These are phyloP conservation scores for Lindbergichthys nudifrons DNA, from an alignment of 2,797 vertebrate species.

Conservation along the genomic window DNA sequence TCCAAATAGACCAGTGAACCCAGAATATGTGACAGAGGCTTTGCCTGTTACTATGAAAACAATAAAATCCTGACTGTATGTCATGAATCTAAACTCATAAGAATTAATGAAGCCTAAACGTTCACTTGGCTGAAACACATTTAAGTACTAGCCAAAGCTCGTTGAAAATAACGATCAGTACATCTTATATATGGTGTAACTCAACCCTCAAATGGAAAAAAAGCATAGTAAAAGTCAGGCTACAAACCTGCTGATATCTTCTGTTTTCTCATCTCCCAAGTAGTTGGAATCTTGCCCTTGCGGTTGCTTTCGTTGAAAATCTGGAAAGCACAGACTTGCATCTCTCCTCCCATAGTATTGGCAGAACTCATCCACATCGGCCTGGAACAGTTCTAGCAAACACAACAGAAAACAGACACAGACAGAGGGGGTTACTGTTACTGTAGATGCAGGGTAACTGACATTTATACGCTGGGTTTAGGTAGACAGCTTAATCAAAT, in stretches of 20 bases:
- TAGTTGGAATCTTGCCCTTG: slow-evolving; percentile 96
- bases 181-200: slow-evolving; percentile 31
- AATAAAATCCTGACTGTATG: slow-evolving; percentile 19
- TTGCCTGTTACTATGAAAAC: slow-evolving; percentile 15
- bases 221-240: slow-evolving; percentile 73
- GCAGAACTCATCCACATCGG: slow-evolving; percentile 97
- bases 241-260: slow-evolving; percentile 96
- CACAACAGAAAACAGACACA: slow-evolving; percentile 63
- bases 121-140: slow-evolving; percentile 31
- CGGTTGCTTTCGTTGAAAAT: slow-evolving; percentile 95
- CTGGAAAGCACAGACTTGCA: slow-evolving; percentile 94
- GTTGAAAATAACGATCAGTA: slow-evolving; percentile 35
- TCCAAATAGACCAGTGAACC: slow-evolving; percentile 53
- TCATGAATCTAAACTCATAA: slow-evolving; percentile 45
- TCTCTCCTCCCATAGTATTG: slow-evolving; percentile 94
- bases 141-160: slow-evolving; percentile 28
- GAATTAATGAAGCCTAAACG: slow-evolving; percentile 23
- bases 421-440: slow-evolving; percentile 38
- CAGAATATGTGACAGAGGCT: slow-evolving; percentile 42
- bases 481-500: not conserved
- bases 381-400: slow-evolving; percentile 94
- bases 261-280: slow-evolving; percentile 95
- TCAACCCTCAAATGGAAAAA: slow-evolving; percentile 17
- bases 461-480: slow-evolving; percentile 5
- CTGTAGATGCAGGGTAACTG: slow-evolving; percentile 31